Evolutionary conservation across 2,888 invertebrate genomes (phyloP).

Genomic region (Fissipunctia ypsillon): DNA sequence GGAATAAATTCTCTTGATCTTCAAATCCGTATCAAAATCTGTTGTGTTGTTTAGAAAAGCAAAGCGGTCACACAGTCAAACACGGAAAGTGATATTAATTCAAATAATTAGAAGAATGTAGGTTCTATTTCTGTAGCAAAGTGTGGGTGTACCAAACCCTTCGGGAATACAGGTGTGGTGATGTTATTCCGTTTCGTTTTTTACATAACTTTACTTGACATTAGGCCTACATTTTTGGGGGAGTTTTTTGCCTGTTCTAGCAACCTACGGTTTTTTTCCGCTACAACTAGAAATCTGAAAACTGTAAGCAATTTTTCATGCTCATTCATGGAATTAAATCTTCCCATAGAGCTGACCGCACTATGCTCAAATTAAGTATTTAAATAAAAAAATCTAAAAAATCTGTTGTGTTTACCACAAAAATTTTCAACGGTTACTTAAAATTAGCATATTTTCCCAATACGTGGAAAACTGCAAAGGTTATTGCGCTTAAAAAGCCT

Average conservation of each 20-base stretch:
- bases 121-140: too few relatives aligned
- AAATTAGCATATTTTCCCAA: too few relatives aligned
- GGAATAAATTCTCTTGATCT: not conserved
- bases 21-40: not conserved
- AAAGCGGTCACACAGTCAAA: not conserved
- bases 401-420: too few relatives aligned
- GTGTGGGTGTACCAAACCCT: not conserved
- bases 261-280: not conserved
- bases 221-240: not conserved
- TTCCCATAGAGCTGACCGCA: not conserved
- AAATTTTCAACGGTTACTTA: too few relatives aligned
- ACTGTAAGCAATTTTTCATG: not conserved
- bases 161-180: not conserved
- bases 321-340: not conserved
- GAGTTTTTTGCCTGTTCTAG: not conserved
- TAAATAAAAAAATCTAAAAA: not conserved
- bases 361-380: not conserved
- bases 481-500: too few relatives aligned
- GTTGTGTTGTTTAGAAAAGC: not conserved
- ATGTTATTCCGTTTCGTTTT: not conserved
- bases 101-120: not conserved
- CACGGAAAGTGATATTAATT: not conserved
- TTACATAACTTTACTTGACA: not conserved
- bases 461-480: too few relatives aligned
- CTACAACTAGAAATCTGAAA: too few relatives aligned